Percentiles rank a stretch among this genome's conserved stretches.
These are phyloP conservation scores for Torymus aiolomorphi DNA, from an alignment of 2,888 invertebrate species.

Conservation along the genomic window DNA sequence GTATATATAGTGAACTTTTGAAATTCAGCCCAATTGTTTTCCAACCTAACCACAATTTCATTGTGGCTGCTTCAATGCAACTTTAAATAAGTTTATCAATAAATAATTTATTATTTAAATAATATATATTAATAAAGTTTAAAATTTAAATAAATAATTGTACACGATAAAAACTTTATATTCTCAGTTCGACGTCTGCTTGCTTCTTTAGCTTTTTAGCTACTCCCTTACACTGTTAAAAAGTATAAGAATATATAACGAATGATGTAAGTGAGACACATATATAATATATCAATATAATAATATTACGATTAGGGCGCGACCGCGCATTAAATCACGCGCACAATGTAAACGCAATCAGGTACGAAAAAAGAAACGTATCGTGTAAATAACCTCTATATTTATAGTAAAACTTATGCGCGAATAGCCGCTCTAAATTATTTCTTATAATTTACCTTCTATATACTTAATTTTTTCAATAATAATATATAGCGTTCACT, in stretches of 20 bases:
- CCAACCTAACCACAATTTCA: constrained; percentile 12
- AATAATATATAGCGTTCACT: constrained; percentile 66
- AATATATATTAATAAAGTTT: constrained; percentile 27
- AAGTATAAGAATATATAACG: constrained; percentile 52
- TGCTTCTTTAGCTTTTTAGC: constrained; percentile 22
- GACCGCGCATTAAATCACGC: constrained; percentile 34
- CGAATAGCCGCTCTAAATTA: constrained; percentile 60
- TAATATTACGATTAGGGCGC: constrained; percentile 40
- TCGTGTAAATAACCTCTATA: constrained; percentile 55
- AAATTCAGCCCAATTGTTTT: constrained; percentile 1
- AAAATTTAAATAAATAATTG: constrained; percentile 29
- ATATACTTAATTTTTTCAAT: constrained; percentile 46
- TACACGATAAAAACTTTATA: constrained; percentile 26
- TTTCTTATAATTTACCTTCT: constrained; percentile 49
- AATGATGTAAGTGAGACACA: constrained; percentile 45
- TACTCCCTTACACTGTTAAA: constrained; percentile 25
- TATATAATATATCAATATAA: constrained; percentile 28
- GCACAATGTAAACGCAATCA: constrained; percentile 60
- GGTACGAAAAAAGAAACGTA: constrained; percentile 58
- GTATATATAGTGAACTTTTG: neutral
- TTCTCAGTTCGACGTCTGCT: constrained; percentile 46
- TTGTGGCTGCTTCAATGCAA: neutral
- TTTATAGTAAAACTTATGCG: constrained; percentile 60
- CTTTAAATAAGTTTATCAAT: constrained; percentile 28
- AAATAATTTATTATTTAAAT: constrained; percentile 18